Evolutionary conservation across 2,113 vertebrate genomes (phyloP).

Genomic region (Bos javanicus): DNA sequence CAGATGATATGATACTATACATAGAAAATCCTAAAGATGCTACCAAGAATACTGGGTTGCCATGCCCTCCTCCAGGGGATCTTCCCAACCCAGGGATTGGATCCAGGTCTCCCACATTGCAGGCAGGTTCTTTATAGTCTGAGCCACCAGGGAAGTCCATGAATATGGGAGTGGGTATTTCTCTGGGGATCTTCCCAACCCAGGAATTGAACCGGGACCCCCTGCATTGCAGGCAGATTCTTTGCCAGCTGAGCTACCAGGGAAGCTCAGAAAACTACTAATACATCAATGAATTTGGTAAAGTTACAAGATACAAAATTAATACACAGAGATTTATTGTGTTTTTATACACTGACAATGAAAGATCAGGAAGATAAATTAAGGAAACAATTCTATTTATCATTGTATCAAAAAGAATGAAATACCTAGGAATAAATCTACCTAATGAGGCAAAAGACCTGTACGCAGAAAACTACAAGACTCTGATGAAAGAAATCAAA

Average conservation of each 20-base stretch:
- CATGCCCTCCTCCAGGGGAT: too few species aligned
- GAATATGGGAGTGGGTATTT: too few species aligned
- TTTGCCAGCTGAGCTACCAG: too few species aligned
- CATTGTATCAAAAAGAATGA: background rate
- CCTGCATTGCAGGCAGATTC: too few species aligned
- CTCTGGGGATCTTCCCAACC: too few species aligned
- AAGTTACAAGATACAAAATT: background rate
- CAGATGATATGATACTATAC: background rate
- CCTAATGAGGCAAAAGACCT: background rate
- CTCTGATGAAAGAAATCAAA: background rate
- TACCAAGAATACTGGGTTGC: background rate
- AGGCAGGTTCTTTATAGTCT: too few species aligned
- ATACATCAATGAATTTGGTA: background rate
- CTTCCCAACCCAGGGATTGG: too few species aligned
- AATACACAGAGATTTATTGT: background rate
- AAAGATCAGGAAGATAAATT: background rate
- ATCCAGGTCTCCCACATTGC: too few species aligned
- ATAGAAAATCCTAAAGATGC: background rate
- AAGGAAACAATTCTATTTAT: background rate
- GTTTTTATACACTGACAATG: background rate
- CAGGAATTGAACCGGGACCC: too few species aligned
- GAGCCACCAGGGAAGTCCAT: too few species aligned
- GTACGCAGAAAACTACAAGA: background rate
- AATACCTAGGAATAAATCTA: background rate
- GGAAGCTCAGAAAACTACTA: background rate